Conservation (phyloP, 2,888 invertebrate species). For the Heliconius charithonia region DNA sequence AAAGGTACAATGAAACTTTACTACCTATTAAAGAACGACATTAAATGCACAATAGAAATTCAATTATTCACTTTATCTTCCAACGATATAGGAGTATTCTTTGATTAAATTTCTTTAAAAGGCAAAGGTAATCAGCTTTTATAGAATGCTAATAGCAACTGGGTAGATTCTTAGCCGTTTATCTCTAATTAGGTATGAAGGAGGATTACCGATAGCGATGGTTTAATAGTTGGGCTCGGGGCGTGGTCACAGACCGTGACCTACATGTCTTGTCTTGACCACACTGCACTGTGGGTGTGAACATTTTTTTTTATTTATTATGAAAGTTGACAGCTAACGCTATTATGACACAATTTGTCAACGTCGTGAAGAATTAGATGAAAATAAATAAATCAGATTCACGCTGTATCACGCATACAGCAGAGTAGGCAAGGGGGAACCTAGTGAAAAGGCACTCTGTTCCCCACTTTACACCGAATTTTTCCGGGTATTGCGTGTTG, state of each 20-base stretch:
- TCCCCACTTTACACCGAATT: too few relatives aligned
- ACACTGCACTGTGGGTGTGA: slow-evolving; percentile 38
- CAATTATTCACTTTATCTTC: slow-evolving; percentile 30
- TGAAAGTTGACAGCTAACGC: neutral
- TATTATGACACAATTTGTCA: neutral
- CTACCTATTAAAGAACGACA: neutral
- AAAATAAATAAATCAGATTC: too few relatives aligned
- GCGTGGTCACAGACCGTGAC: slow-evolving; percentile 43
- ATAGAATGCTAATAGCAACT: slow-evolving; percentile 47
- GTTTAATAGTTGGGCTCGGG: slow-evolving; percentile 35
- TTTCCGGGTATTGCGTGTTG: too few relatives aligned
- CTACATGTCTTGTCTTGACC: slow-evolving; percentile 43
- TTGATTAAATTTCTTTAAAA: slow-evolving; percentile 40
- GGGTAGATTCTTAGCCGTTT: slow-evolving; percentile 42
- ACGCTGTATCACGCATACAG: too few relatives aligned
- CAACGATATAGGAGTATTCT: slow-evolving; percentile 34
- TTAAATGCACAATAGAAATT: slow-evolving; percentile 26
- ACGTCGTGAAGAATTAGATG: neutral
- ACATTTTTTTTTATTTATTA: slow-evolving; percentile 28
- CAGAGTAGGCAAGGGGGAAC: too few relatives aligned
- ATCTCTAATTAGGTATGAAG: slow-evolving; percentile 44
- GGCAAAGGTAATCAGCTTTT: slow-evolving; percentile 44
- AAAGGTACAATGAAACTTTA: slow-evolving; percentile 1
- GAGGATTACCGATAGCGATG: slow-evolving; percentile 39
- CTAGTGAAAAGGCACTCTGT: too few relatives aligned